These are phyloP conservation scores for Pseudonaja textilis DNA, from an alignment of 2,113 vertebrate species.

Conservation along the genomic window DNA sequence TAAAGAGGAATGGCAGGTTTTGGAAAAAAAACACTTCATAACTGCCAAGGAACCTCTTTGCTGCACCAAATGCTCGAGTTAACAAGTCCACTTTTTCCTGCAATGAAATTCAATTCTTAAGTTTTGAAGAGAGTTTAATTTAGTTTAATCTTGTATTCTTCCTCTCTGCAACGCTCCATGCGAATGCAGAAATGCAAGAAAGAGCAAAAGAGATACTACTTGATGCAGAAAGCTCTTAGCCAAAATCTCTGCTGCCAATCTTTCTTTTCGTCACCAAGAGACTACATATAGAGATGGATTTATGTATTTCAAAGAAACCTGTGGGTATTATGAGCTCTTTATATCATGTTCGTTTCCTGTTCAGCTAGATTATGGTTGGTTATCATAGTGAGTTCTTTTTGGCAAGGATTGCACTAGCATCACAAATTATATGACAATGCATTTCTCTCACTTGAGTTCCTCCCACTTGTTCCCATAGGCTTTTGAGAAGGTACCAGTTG, in stretches of 20 bases:
- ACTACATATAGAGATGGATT: not conserved
- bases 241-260: conserved; percentile 27
- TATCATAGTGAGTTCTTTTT: conserved; percentile 65
- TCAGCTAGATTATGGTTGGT: conserved; percentile 55
- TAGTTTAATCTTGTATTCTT: not conserved
- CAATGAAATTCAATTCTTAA: not conserved
- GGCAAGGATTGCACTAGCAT: conserved; percentile 75
- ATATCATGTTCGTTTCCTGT: conserved; percentile 42
- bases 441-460: not conserved
- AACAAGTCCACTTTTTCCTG: not conserved
- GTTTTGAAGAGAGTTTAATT: conserved; percentile 36
- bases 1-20: not conserved
- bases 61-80: conserved; percentile 17
- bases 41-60: not conserved
- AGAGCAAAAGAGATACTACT: conserved; percentile 20
- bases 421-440: conserved; percentile 13
- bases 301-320: conserved; percentile 47
- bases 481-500: conserved; percentile 58
- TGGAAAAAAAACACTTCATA: not conserved
- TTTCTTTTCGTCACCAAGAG: conserved; percentile 40
- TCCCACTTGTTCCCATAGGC: conserved; percentile 9
- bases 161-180: not conserved
- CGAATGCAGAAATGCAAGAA: not conserved
- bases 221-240: conserved; percentile 40
- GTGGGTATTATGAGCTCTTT: conserved; percentile 44